Conservation (phyloP, 2,797 vertebrate genomes). For the Psittacula derbiana region DNA sequence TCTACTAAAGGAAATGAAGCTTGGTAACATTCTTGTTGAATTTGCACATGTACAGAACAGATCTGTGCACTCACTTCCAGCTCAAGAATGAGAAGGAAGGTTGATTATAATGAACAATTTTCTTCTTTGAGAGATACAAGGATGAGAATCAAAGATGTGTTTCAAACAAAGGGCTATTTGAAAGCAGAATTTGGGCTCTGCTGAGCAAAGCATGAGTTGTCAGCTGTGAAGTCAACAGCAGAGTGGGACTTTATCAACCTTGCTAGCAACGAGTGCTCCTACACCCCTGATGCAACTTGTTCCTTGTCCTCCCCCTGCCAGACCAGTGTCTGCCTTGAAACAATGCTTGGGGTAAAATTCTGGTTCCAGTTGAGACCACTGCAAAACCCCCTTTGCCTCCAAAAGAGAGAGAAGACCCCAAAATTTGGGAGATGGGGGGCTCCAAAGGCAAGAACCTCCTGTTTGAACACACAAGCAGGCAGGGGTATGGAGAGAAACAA, state of each 20-base stretch:
- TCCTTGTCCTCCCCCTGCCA: neutral
- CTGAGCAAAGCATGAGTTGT: neutral
- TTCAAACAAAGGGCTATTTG: neutral
- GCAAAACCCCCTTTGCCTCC: neutral
- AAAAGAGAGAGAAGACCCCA: neutral
- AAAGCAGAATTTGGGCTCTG: neutral
- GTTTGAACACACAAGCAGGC: conserved; percentile 6
- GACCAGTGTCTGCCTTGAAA: neutral
- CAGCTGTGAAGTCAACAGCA: neutral
- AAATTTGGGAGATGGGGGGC: neutral
- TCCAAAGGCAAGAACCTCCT: neutral
- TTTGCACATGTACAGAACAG: conserved; percentile 2
- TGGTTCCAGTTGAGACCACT: neutral
- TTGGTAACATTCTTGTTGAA: conserved; percentile 24
- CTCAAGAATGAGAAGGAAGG: neutral
- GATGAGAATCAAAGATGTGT: neutral
- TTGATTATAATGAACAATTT: neutral
- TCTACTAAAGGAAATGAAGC: neutral
- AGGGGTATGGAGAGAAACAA: neutral
- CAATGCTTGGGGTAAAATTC: neutral
- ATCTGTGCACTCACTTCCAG: neutral
- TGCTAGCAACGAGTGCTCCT: neutral
- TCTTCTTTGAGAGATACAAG: neutral
- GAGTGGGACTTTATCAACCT: neutral
- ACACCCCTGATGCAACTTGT: neutral